Conservation (phyloP, 2,113 vertebrate species). For the Amphilophus citrinellus region DNA sequence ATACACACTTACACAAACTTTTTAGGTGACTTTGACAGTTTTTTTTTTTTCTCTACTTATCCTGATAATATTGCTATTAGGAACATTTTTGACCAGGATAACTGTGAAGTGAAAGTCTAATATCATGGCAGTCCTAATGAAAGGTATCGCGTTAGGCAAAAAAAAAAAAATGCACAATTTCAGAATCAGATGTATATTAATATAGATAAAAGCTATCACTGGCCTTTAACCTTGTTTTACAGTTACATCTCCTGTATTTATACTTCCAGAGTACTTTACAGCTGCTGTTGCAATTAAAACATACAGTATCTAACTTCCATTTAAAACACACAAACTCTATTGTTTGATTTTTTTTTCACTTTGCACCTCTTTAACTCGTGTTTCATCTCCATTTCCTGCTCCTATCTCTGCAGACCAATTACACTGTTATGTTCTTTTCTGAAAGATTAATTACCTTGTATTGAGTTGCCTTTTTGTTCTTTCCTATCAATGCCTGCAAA, state of each 20-base stretch:
- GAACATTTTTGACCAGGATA: not conserved
- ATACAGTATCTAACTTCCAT: not conserved
- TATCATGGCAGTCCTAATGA: not conserved
- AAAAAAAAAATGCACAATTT: not conserved
- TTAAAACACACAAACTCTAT: not conserved
- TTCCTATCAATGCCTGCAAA: constrained; percentile 12
- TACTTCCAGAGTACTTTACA: not conserved
- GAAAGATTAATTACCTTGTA: constrained; percentile 19
- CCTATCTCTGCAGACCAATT: constrained; percentile 14
- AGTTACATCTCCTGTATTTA: not conserved
- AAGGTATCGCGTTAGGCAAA: not conserved
- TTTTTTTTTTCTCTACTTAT: rapidly evolving
- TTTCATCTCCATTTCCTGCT: constrained; percentile 13
- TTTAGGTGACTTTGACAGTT: not conserved
- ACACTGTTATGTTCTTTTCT: constrained; percentile 12
- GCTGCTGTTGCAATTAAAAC: not conserved
- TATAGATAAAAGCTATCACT: not conserved
- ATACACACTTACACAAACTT: not conserved
- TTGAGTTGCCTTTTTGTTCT: constrained; percentile 15
- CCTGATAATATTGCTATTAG: not conserved
- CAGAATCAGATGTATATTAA: not conserved
- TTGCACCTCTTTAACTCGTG: constrained; percentile 1
- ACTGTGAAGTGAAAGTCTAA: too few species aligned
- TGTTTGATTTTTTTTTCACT: not conserved
- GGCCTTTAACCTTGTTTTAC: not conserved